Evolutionary conservation across 2,113 vertebrate species (phyloP).

Genomic region (Xyrauchen texanus): DNA sequence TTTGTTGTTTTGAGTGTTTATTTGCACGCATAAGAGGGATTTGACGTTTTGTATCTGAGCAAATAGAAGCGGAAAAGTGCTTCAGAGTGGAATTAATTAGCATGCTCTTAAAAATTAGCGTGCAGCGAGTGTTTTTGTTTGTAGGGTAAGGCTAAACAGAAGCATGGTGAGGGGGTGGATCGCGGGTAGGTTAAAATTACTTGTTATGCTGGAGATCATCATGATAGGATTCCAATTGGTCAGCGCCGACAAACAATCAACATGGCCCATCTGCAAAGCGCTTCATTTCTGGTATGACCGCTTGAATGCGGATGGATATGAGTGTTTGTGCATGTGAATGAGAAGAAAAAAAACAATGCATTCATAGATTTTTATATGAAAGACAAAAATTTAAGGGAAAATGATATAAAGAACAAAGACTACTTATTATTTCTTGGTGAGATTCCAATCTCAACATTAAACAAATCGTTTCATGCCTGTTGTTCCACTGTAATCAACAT

Average conservation of each 20-base stretch:
- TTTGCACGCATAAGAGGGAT: constrained; percentile 78
- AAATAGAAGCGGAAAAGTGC: constrained; percentile 79
- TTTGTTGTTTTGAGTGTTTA: constrained; percentile 76
- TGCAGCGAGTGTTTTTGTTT: constrained; percentile 80
- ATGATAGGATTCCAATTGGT: constrained; percentile 81
- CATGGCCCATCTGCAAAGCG: constrained; percentile 64
- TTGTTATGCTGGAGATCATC: constrained; percentile 79
- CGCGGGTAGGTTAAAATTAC: constrained; percentile 80
- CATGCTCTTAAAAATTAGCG: constrained; percentile 76
- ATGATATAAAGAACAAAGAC: not conserved
- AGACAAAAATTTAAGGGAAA: not conserved
- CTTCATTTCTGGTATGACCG: constrained; percentile 51
- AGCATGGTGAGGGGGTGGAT: constrained; percentile 72
- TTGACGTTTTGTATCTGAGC: constrained; percentile 78
- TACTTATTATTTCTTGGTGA: not conserved
- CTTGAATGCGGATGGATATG: constrained; percentile 45
- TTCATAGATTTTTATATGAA: not conserved
- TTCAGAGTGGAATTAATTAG: constrained; percentile 82
- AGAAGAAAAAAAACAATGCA: constrained; percentile 8
- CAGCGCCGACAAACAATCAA: constrained; percentile 73
- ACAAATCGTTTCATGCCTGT: constrained; percentile 1
- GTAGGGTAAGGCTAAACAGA: constrained; percentile 73
- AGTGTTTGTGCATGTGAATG: constrained; percentile 46
- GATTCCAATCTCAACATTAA: not conserved
- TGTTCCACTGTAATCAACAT: constrained; percentile 21